Evolutionary conservation across 1,140 invertebrate genomes (phyloP).

Genomic region (Euwallacea similis): DNA sequence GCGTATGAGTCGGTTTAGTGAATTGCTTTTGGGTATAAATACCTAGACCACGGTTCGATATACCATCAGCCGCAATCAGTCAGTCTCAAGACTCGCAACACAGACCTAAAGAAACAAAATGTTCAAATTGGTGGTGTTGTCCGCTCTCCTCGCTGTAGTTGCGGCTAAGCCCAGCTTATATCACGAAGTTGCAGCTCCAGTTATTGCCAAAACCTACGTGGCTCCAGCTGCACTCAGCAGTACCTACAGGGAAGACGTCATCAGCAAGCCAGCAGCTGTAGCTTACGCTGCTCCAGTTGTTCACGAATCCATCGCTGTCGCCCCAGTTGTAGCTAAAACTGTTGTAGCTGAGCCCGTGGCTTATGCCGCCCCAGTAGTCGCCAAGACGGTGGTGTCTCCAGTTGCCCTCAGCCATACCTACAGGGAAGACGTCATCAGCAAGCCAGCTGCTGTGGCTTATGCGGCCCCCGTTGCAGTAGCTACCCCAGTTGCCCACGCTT

Average conservation of each 20-base stretch:
- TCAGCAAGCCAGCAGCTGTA: constrained; percentile 34
- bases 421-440: constrained; percentile 38
- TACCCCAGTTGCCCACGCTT: constrained; percentile 16
- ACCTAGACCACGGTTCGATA: not conserved
- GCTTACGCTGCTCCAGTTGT: constrained; percentile 19
- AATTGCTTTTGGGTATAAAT: constrained; percentile 29
- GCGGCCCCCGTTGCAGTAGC: constrained; percentile 24
- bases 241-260: constrained; percentile 37
- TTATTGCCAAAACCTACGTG: constrained; percentile 29
- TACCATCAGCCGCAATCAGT: constrained; percentile 41
- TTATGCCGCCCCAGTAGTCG: constrained; percentile 33
- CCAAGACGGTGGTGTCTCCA: constrained; percentile 30
- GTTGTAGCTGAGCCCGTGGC: constrained; percentile 39
- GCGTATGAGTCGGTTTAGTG: not conserved
- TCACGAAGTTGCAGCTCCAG: constrained; percentile 31
- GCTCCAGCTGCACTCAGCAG: constrained; percentile 37
- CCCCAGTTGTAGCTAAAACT: constrained; percentile 22
- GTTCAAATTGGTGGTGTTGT: constrained; percentile 49
- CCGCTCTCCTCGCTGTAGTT: constrained; percentile 42
- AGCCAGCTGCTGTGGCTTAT: constrained; percentile 32
- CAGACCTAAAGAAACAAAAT: constrained; percentile 45
- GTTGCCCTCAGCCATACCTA: constrained; percentile 36
- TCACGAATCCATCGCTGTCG: not conserved
- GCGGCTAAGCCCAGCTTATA: constrained; percentile 38
- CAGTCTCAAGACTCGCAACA: constrained; percentile 44